Base-by-base conservation (phyloP, 2,888 invertebrate genomes). In the Epinotia demarniana region DNA sequence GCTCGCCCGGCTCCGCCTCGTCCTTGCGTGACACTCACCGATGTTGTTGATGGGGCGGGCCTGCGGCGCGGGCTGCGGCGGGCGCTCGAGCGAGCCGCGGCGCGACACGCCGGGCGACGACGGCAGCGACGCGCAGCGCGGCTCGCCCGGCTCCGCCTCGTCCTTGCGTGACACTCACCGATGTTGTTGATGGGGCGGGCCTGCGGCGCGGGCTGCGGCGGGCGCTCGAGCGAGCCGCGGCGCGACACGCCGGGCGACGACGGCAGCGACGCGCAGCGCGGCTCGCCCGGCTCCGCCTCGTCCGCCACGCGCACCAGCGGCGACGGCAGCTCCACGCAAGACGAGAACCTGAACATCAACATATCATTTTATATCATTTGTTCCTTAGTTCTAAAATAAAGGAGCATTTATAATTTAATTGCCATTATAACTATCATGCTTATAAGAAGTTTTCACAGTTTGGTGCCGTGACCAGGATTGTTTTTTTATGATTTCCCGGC, bases 281-380 rank as follows among this genome's bases (percentile, higher is more conserved):
- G 63, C 66, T 66, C 60, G 57, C 76, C 60, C 67, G 16, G 39
- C 58, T 63, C 72, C 16, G 64, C 23, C 33, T 69, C 77, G 64
- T 73, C 72, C 27, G 62, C 23, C 64, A 64, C 64, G 27, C 46
- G 81, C 78, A 95, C 93, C 77, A 95, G 95, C 60, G 97, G 96
- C 0, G 97, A 96, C 1, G 97, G 96, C 81, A 97, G 93, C 85
- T 97, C 97, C 84, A 96, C 96, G 87, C 97, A 97, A 9, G 97
- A 97, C 64, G 97, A 97, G 85, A 97, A 97, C 61, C 83, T 85
- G 58, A 18, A 27, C 19, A 9, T 39, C 8, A 8, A 39, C 39
- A 39, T 9, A 39, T 9, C 39, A 39, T 39, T 39, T 39, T 39
- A 39, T 27, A 27, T 27, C 3, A 27, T 27, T 27, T 27, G 23